Evolutionary conservation across 1,140 invertebrate species (phyloP).

Genomic region (Helicoverpa zea): DNA sequence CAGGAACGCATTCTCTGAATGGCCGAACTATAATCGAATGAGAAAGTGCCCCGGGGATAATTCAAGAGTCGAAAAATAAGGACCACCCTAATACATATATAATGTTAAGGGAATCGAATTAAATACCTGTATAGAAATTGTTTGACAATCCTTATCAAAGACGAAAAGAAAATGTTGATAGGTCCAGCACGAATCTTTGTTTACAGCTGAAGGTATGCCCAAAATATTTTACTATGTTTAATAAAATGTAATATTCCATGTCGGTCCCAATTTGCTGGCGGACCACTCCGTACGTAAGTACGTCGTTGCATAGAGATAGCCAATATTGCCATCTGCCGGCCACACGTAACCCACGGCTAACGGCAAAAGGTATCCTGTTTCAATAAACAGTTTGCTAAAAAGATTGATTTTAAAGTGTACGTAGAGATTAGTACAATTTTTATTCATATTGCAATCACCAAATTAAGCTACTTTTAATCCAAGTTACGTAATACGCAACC

Average conservation of each 20-base stretch:
- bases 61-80: too few species aligned
- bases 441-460: background rate
- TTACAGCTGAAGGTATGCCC: background rate
- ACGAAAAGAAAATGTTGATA: background rate
- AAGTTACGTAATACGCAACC: background rate
- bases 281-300: constrained; percentile 40
- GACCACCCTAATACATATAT: too few species aligned
- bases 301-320: constrained; percentile 56
- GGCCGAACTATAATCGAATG: too few species aligned
- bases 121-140: too few species aligned
- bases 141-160: too few species aligned
- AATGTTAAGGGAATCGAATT: too few species aligned
- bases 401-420: constrained; percentile 64
- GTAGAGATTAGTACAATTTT: constrained; percentile 34
- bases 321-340: constrained; percentile 56
- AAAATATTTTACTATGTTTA: constrained; percentile 35
- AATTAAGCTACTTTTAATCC: background rate
- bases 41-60: too few species aligned
- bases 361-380: constrained; percentile 60
- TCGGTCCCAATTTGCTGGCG: constrained; percentile 13
- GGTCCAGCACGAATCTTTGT: too few species aligned
- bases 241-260: constrained; percentile 27
- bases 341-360: constrained; percentile 60
- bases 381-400: constrained; percentile 60
- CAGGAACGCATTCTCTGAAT: too few species aligned